These are phyloP conservation scores for Platerodrilus igneus DNA, from an alignment of 2,888 invertebrate genomes.

Conservation along the genomic window DNA sequence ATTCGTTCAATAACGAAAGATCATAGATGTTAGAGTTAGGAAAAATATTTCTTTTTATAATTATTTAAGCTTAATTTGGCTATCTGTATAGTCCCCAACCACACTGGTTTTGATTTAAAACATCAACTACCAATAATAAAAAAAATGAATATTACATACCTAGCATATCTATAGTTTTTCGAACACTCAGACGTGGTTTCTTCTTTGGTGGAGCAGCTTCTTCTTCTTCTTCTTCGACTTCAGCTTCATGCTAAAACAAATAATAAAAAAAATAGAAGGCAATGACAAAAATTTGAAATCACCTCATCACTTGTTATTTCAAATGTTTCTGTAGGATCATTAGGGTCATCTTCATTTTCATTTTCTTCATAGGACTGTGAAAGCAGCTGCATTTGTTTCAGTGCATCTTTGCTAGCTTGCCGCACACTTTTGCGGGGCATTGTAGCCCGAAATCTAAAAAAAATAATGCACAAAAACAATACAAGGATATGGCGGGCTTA, in stretches of 20 bases:
- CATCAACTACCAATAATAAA: too few species aligned
- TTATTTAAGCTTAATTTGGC: too few species aligned
- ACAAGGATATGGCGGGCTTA: too few species aligned
- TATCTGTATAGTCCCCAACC: too few species aligned
- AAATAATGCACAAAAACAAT: too few species aligned
- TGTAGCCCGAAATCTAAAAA: neutral
- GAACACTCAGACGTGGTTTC: slow-evolving; percentile 41
- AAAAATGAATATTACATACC: too few species aligned
- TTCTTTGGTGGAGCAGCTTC: slow-evolving; percentile 41
- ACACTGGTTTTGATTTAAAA: too few species aligned
- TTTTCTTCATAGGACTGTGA: too few species aligned
- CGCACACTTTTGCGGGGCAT: slow-evolving; percentile 28
- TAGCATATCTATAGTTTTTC: too few species aligned
- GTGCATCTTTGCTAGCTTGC: slow-evolving; percentile 44
- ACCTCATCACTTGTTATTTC: slow-evolving; percentile 48
- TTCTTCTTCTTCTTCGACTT: slow-evolving; percentile 32
- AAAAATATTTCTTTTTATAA: too few species aligned
- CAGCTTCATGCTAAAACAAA: slow-evolving; percentile 35
- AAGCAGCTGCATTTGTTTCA: slow-evolving; percentile 44
- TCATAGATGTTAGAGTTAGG: too few species aligned
- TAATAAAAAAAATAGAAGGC: slow-evolving; percentile 8
- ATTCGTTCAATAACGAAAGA: too few species aligned
- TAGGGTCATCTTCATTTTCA: slow-evolving; percentile 46
- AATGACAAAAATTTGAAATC: slow-evolving; percentile 31
- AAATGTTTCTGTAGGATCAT: slow-evolving; percentile 46